phyloP scores from a whole-genome alignment of 2,797 vertebrate genomes.

The Rhodeus uyekii region DNA sequence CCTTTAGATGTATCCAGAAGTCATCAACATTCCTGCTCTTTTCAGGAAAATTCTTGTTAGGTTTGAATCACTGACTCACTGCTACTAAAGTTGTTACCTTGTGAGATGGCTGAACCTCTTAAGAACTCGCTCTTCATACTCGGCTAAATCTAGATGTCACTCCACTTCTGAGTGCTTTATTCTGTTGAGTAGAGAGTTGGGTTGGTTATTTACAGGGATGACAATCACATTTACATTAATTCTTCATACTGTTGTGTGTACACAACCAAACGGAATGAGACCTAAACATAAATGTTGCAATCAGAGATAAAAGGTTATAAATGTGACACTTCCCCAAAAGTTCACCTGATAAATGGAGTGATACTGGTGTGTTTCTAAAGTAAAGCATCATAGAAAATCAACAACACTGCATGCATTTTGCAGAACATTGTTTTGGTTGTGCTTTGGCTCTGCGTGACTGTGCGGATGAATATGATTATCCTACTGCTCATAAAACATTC shows the following conservation, averaged over 20 bases:
- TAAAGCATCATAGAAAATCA: neutral
- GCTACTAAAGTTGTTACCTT: neutral
- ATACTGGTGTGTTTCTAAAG: neutral
- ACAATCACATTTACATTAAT: neutral
- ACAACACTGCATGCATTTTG: too few relatives aligned
- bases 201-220: neutral
- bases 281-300: too few relatives aligned
- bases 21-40: conserved; percentile 1
- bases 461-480: too few relatives aligned
- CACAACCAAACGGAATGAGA: too few relatives aligned
- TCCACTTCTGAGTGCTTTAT: neutral
- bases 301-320: too few relatives aligned
- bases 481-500: too few relatives aligned
- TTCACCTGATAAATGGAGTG: neutral
- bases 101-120: neutral
- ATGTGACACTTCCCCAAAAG: too few relatives aligned
- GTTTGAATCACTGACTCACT: neutral
- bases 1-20: conserved; percentile 7
- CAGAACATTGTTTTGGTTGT: too few relatives aligned
- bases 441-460: too few relatives aligned
- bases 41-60: neutral
- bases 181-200: neutral
- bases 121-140: neutral
- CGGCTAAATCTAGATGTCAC: neutral
- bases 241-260: neutral